Evolutionary conservation across 2,113 vertebrate genomes (phyloP).

Genomic region (Danio rerio): DNA sequence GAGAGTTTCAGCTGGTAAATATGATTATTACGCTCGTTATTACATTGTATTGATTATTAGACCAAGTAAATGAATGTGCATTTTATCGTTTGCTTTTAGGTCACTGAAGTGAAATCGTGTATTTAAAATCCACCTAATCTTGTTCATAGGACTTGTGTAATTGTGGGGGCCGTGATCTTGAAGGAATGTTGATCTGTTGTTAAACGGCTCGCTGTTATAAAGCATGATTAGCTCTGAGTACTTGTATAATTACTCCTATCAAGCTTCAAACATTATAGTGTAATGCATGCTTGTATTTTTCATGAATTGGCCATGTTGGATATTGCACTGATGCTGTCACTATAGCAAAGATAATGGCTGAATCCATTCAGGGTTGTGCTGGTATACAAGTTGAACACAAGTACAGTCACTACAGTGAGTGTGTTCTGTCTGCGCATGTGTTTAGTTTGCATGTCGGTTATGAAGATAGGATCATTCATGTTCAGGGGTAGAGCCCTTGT

Average conservation of each 20-base stretch:
- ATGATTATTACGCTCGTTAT: neutral
- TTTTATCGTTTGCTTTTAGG: neutral
- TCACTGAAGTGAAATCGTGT: neutral
- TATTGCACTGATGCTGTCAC: neutral
- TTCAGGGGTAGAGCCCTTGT: conserved; percentile 6
- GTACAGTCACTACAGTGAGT: neutral
- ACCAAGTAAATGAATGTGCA: conserved; percentile 32
- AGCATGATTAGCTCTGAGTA: conserved; percentile 8
- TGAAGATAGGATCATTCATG: conserved; percentile 16
- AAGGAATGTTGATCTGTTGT: conserved; percentile 77
- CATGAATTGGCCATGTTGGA: neutral
- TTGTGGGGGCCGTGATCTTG: conserved; percentile 58
- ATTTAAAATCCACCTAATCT: neutral
- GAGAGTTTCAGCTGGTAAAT: conserved; percentile 98
- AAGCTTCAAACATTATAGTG: neutral
- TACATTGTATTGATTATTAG: conserved; percentile 3
- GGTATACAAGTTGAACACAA: neutral
- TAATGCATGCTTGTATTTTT: neutral
- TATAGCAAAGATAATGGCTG: neutral
- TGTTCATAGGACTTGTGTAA: conserved; percentile 51
- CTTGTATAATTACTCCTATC: neutral
- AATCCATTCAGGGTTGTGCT: neutral
- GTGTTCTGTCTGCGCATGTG: neutral
- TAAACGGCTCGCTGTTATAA: conserved; percentile 72
- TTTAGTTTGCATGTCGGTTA: conserved; percentile 30